Base-by-base conservation (phyloP, 2,888 invertebrate genomes). In the Sycophila texana region DNA sequence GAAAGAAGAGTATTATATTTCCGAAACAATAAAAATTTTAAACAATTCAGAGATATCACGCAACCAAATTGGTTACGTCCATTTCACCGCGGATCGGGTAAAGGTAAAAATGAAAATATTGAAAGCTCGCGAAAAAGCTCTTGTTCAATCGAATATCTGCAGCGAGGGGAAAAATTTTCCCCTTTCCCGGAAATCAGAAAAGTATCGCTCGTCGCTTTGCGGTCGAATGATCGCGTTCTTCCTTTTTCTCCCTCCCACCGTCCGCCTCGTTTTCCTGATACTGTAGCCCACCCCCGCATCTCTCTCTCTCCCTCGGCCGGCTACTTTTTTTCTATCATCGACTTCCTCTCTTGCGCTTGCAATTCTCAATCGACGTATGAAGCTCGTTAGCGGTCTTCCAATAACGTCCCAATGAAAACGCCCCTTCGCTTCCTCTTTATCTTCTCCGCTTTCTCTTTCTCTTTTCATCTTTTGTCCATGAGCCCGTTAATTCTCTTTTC, bases 371-470 rank as follows among this genome's bases (percentile, higher is more conserved):
- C 84, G 81, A 82, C 84, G 58, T 78, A 83, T 79, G 84, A 83
- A 83, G 84, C 86, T 87, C 85, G 85, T 86, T 86, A 86, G 84
- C 80, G 84, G 83, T 84, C 79, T 84, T 85, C 86, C 84, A 87
- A 86, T 86, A 87, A 85, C 84, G 83, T 85, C 84, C 82, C 71
- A 68, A 71, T 78, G 84, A 83, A 83, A 77, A 80, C 39, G 49
- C 67, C 67, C 53, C 81, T 75, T 67, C 58, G 16, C 47, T 22
- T n/a, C 51, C 72, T 66, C 67, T 81, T 58, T 68, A 75, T 63
- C 60, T 55, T 67, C 73, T 68, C 60, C 20, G 14, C 47, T 14
- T 20, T 57, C 51, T 14, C 51, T 74, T 71, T 72, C 57, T 67
- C 53, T 77, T 70, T 66, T 66, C 61, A 77, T 66, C 71, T 39